These are phyloP conservation scores for Linnaemya vulpina DNA, from an alignment of 2,888 invertebrate genomes.

Conservation along the genomic window DNA sequence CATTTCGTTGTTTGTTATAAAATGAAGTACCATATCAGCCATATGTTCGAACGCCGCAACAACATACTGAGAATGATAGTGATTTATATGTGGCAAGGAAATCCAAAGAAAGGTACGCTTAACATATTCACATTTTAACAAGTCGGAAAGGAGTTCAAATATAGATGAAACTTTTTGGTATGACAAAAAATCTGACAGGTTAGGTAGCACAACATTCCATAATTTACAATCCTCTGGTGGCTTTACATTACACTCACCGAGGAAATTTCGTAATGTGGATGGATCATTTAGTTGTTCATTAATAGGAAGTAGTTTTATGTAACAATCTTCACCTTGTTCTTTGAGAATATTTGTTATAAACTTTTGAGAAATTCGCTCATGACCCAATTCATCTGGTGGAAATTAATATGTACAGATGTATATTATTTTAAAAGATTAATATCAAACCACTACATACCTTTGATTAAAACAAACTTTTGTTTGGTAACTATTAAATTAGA, in stretches of 20 bases:
- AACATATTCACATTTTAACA: slow-evolving; percentile 76
- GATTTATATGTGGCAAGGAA: slow-evolving; percentile 76
- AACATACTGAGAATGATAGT: slow-evolving; percentile 76
- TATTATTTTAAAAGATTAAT: background rate
- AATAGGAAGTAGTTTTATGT: slow-evolving; percentile 76
- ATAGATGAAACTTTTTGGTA: slow-evolving; percentile 77
- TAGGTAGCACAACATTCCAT: slow-evolving; percentile 79
- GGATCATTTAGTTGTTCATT: slow-evolving; percentile 73
- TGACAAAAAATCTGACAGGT: slow-evolving; percentile 78
- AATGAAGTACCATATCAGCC: slow-evolving; percentile 79
- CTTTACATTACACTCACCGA: slow-evolving; percentile 72
- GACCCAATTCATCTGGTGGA: slow-evolving; percentile 78
- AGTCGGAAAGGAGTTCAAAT: slow-evolving; percentile 77
- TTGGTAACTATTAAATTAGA: slow-evolving; percentile 79
- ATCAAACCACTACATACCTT: slow-evolving; percentile 76
- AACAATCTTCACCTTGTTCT: slow-evolving; percentile 78
- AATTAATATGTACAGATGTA: background rate
- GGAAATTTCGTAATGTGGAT: slow-evolving; percentile 74
- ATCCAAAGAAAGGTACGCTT: slow-evolving; percentile 81
- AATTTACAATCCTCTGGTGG: slow-evolving; percentile 53
- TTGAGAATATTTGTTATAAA: slow-evolving; percentile 78
- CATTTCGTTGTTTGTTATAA: slow-evolving; percentile 76
- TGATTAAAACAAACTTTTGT: slow-evolving; percentile 80
- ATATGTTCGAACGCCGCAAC: slow-evolving; percentile 81
- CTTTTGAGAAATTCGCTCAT: slow-evolving; percentile 79